These are phyloP conservation scores for Baryphthengus martii DNA, from an alignment of 2,113 vertebrate species.

Conservation along the genomic window DNA sequence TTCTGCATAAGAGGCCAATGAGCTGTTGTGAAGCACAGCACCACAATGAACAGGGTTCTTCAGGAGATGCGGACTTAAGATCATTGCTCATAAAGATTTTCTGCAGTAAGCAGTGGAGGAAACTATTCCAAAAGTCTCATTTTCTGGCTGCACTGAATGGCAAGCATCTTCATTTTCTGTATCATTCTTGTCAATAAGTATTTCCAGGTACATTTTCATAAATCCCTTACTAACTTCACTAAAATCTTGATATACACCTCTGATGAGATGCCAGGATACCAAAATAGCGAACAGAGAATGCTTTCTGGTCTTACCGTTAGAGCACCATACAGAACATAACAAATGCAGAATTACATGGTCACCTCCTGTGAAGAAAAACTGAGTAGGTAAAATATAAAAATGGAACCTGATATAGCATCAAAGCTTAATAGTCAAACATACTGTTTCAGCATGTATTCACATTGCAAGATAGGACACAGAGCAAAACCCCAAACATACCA, in stretches of 20 bases:
- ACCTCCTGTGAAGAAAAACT: not conserved
- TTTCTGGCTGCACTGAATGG: not conserved
- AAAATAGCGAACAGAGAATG: not conserved
- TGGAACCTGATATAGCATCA: not conserved
- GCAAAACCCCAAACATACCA: not conserved
- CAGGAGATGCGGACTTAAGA: not conserved
- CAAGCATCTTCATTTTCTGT: not conserved
- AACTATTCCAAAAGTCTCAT: not conserved
- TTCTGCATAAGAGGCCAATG: not conserved
- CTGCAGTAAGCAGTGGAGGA: not conserved
- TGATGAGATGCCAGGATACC: not conserved
- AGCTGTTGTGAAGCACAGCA: not conserved
- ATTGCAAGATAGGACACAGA: not conserved
- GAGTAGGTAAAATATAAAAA: not conserved
- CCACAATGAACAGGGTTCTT: not conserved
- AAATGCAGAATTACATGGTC: not conserved
- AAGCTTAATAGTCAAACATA: not conserved
- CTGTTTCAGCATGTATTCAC: not conserved
- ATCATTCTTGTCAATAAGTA: not conserved
- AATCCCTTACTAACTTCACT: not conserved
- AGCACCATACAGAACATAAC: not conserved
- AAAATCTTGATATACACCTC: not conserved
- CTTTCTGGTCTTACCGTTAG: not conserved
- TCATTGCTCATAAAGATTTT: not conserved
- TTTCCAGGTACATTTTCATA: not conserved